These are phyloP conservation scores for Trematomus loennbergii DNA, from an alignment of 2,113 vertebrate genomes.

Conservation along the genomic window DNA sequence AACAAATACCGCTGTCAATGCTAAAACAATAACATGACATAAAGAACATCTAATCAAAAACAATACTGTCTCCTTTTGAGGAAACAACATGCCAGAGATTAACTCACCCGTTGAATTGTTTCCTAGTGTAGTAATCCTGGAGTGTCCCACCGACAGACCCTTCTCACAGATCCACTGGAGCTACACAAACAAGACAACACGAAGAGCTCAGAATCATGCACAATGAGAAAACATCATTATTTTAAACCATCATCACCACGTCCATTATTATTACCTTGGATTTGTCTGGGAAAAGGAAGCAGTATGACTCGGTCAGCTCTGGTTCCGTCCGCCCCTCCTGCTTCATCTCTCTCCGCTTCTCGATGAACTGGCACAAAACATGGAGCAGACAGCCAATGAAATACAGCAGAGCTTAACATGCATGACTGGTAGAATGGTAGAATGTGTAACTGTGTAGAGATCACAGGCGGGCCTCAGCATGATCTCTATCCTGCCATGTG, in stretches of 20 bases:
- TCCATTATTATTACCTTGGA: slow-evolving; percentile 79
- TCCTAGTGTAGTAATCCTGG: slow-evolving; percentile 90
- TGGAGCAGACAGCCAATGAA: slow-evolving; percentile 1
- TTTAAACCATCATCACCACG: not conserved
- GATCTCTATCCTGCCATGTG: not conserved
- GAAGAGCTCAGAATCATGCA: not conserved
- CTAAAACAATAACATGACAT: not conserved
- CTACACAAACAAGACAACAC: slow-evolving; percentile 55
- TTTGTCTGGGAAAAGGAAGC: slow-evolving; percentile 92
- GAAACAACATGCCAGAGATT: not conserved
- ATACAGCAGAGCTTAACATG: not conserved
- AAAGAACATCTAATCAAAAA: not conserved
- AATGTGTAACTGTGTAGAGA: not conserved
- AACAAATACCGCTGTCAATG: too few species aligned
- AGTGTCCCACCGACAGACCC: slow-evolving; percentile 93
- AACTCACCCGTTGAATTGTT: slow-evolving; percentile 90
- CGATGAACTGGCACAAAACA: slow-evolving; percentile 87
- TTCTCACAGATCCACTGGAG: slow-evolving; percentile 91
- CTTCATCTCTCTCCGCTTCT: slow-evolving; percentile 94
- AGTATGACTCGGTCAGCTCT: slow-evolving; percentile 92
- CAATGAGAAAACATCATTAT: not conserved
- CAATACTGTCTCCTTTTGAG: not conserved
- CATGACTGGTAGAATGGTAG: not conserved
- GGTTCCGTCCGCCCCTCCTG: slow-evolving; percentile 90
- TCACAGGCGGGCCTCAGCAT: not conserved